Base-by-base conservation (phyloP, 2,113 vertebrate species). In the Sinocyclocheilus anophthalmus region DNA sequence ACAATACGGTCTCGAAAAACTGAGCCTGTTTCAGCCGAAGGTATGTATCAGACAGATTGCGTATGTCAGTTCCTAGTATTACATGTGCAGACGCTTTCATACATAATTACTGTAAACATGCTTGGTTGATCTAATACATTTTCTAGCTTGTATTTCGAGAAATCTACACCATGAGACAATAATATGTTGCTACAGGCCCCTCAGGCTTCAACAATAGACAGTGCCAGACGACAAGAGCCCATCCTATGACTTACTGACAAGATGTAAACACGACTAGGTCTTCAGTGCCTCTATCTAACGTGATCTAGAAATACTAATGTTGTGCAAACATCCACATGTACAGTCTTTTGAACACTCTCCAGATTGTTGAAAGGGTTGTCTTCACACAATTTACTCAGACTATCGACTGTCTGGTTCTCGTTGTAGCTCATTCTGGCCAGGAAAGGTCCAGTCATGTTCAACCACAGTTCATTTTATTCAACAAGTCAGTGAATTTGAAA, bases 1-100 rank as follows among this genome's bases (percentile, higher is more conserved):
- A 99, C 96, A 0, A 95, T 97, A 89, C 95, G 96, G 20, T 99
- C 98, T 53, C 95, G 94, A 81, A 99, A 97, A 88, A 96, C 95
- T 0, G 96, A 97, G 14, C 96, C 96, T 0, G 50, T 94, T 20
- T 98, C 97, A 13, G 98, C 98, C 0, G 95, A 97, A 69, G 97
- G 98, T 99, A 90, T 92, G 95, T 87, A 77, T 84, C 30, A 14
- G 76, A 81, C 50, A 61, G 1, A 20, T 13, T 42, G 20, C 39
- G 4, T 76, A 30, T n/a, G 39, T 9, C 59, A 26, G n/a, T 24
- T 81, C 39, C 16, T 20, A 78, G 3, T 37, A 20, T 78, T 59
- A 59, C 18, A 61, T 50, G 24, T 39, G 30, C 2, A 67, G n/a
- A 26, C 0, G 4, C 45, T 55, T 82, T 48, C 22, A 22, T 53